Evolutionary conservation across 2,113 vertebrate species (phyloP).

Genomic region (Megalops atlanticus): DNA sequence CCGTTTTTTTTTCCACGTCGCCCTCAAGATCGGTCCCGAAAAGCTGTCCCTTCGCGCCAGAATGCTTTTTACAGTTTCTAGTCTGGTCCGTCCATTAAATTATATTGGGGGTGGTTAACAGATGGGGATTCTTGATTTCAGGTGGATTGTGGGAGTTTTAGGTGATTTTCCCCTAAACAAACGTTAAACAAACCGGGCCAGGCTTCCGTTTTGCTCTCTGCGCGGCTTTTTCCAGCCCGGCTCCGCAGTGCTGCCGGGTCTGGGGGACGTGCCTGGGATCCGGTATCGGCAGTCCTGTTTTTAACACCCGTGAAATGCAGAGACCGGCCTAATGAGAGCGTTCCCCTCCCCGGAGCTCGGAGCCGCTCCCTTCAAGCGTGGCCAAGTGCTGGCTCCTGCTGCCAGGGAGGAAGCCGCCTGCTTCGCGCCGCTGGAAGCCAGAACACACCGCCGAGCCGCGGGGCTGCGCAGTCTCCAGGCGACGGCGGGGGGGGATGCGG

Average conservation of each 20-base stretch:
- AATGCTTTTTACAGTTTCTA: not conserved
- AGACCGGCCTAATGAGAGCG: constrained; percentile 27
- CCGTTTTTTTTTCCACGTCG: too few relatives aligned
- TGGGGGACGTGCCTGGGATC: constrained; percentile 17
- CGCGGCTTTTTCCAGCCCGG: not conserved
- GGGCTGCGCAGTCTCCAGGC: not conserved
- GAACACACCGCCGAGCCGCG: not conserved
- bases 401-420: constrained; percentile 56
- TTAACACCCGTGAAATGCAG: constrained; percentile 35
- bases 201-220: not conserved
- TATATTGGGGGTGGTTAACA: not conserved
- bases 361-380: constrained; percentile 13
- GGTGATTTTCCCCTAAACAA: not conserved
- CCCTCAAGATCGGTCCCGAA: too few relatives aligned
- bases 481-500: not conserved
- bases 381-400: constrained; percentile 42
- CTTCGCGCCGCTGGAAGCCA: constrained; percentile 39
- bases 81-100: not conserved
- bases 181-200: too few relatives aligned
- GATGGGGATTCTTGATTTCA: not conserved
- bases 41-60: too few relatives aligned
- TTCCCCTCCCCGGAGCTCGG: constrained; percentile 11
- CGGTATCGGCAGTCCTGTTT: constrained; percentile 27
- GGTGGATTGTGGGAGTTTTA: not conserved
- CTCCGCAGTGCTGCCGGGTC: not conserved